These are phyloP conservation scores for Pheosia tremula DNA, from an alignment of 2,888 invertebrate genomes.

Conservation along the genomic window DNA sequence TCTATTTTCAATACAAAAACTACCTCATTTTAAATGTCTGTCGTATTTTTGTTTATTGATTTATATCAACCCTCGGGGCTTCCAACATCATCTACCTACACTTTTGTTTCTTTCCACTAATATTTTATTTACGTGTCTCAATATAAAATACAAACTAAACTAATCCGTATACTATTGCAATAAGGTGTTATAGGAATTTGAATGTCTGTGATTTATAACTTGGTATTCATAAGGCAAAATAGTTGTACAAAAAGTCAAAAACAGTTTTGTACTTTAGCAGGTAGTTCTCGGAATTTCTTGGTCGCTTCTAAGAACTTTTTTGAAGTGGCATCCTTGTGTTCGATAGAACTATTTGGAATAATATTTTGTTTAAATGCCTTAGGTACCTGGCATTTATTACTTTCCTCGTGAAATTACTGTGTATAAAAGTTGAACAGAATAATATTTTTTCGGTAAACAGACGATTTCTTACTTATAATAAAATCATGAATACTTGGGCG, in stretches of 20 bases:
- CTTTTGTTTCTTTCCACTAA: constrained; percentile 47
- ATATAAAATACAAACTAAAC: not conserved
- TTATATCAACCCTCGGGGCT: constrained; percentile 47
- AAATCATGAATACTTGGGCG: no score
- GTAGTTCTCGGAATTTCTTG: constrained; percentile 61
- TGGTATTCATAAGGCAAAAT: constrained; percentile 15
- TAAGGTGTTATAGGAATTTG: constrained; percentile 7
- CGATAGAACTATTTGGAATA: not conserved
- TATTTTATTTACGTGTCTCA: constrained; percentile 14
- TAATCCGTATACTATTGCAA: not conserved
- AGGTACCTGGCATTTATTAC: not conserved
- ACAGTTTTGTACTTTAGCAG: constrained; percentile 53
- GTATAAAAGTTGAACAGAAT: not conserved
- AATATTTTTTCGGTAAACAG: no score
- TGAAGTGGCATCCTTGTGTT: constrained; percentile 38
- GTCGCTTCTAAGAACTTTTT: constrained; percentile 62
- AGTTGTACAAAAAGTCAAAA: constrained; percentile 35
- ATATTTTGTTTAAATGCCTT: not conserved
- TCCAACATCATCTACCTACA: constrained; percentile 49
- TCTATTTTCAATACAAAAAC: constrained; percentile 19
- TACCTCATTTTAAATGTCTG: constrained; percentile 38
- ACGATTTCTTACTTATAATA: no score
- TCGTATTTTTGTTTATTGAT: constrained; percentile 54
- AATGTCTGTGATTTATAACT: not conserved
- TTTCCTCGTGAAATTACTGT: not conserved